These are phyloP conservation scores for Dunckerocampus dactyliophorus DNA, from an alignment of 2,113 vertebrate species.

Conservation along the genomic window DNA sequence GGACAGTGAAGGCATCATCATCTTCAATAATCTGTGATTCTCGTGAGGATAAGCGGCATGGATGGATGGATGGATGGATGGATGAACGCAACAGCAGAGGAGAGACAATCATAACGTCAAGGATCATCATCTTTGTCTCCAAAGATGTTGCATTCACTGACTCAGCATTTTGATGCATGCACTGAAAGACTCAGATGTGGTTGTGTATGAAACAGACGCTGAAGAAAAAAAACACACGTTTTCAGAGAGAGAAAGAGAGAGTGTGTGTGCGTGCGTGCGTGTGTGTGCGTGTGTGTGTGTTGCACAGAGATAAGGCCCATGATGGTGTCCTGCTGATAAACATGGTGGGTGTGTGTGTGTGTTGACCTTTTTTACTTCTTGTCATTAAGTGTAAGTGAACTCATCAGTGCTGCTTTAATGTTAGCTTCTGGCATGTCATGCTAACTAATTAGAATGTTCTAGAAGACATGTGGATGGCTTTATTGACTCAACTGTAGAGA, in stretches of 20 bases:
- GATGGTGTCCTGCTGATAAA: constrained; percentile 24
- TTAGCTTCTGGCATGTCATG: not conserved
- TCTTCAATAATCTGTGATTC: constrained; percentile 38
- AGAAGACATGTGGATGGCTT: too few species aligned
- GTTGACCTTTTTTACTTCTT: constrained; percentile 4
- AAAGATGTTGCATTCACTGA: not conserved
- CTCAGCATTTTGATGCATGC: not conserved
- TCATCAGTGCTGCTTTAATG: too few species aligned
- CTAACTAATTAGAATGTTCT: not conserved
- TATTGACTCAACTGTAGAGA: too few species aligned
- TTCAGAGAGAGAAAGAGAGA: not conserved
- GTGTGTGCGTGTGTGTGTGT: not conserved
- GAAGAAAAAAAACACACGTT: too few species aligned
- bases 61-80: too few species aligned
- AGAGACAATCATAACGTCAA: not conserved
- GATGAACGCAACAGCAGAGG: not conserved
- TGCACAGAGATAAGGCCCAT: constrained; percentile 39
- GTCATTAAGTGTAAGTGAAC: not conserved
- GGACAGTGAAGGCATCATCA: constrained; percentile 3
- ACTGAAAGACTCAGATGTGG: too few species aligned
- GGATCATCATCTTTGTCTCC: too few species aligned
- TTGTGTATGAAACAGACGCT: too few species aligned
- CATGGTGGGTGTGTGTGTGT: not conserved
- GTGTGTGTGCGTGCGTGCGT: not conserved
- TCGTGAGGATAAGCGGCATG: too few species aligned